These are phyloP conservation scores for Ecliptopera silaceata DNA, from an alignment of 2,888 invertebrate genomes.

Conservation along the genomic window DNA sequence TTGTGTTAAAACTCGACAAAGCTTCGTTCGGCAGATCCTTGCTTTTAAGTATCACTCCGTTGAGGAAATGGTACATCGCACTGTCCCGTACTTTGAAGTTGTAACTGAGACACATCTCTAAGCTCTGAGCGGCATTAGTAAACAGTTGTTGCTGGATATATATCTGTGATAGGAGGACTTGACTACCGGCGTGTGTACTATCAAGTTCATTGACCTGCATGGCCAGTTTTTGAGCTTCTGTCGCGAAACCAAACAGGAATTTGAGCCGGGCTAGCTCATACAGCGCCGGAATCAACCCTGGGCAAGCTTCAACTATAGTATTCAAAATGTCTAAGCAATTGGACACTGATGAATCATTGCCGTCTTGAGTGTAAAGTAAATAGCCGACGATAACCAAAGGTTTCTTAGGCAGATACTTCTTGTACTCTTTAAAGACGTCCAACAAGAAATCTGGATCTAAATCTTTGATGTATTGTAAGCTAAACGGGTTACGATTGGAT, in stretches of 20 bases:
- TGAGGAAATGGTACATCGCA: slow-evolving; percentile 94
- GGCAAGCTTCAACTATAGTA: slow-evolving; percentile 89
- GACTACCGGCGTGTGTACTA: slow-evolving; percentile 91
- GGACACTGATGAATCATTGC: slow-evolving; percentile 72
- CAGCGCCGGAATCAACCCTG: slow-evolving; percentile 87
- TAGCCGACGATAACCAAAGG: slow-evolving; percentile 77
- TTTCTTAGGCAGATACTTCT: slow-evolving; percentile 88
- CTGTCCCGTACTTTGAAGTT: slow-evolving; percentile 96
- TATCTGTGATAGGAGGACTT: slow-evolving; percentile 93
- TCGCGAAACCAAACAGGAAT: slow-evolving; percentile 90
- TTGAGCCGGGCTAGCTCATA: slow-evolving; percentile 91
- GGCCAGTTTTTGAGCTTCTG: slow-evolving; percentile 87
- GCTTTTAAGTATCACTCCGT: slow-evolving; percentile 91
- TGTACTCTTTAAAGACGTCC: slow-evolving; percentile 89
- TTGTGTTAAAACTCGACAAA: slow-evolving; percentile 88
- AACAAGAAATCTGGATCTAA: slow-evolving; percentile 94
- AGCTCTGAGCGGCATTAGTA: slow-evolving; percentile 90
- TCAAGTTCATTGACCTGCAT: slow-evolving; percentile 90
- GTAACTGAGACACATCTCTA: slow-evolving; percentile 95
- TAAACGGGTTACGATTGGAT: slow-evolving; percentile 84
- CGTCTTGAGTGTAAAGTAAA: slow-evolving; percentile 70
- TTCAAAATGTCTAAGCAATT: slow-evolving; percentile 87
- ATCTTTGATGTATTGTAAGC: slow-evolving; percentile 87
- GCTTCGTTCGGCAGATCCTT: slow-evolving; percentile 87
- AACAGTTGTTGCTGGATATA: slow-evolving; percentile 87